These are phyloP conservation scores for Polypterus bichir DNA, from an alignment of 2,113 vertebrate species.

Conservation along the genomic window DNA sequence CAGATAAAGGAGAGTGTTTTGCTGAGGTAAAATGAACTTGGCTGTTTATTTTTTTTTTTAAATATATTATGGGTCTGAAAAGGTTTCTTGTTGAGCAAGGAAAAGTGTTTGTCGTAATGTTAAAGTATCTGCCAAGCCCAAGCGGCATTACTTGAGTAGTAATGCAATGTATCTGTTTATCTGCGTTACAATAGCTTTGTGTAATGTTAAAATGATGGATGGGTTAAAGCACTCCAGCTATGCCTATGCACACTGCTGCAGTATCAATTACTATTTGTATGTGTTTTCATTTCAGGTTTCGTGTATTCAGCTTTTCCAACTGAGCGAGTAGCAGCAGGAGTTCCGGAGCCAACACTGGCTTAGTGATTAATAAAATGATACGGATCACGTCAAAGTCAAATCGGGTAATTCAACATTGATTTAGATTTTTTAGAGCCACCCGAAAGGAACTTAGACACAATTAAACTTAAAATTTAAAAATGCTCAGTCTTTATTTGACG, in stretches of 20 bases:
- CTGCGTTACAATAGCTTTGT: conserved; percentile 5
- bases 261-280: conserved; percentile 5
- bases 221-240: neutral
- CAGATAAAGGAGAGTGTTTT: neutral
- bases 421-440: neutral
- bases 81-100: neutral
- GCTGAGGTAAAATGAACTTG: neutral
- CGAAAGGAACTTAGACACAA: neutral
- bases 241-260: conserved; percentile 2
- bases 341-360: neutral
- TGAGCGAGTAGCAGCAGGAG: conserved; percentile 6
- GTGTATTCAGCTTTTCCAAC: conserved; percentile 6
- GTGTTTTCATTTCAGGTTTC: conserved; percentile 7
- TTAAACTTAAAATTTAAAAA: conserved; percentile 5
- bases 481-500: neutral
- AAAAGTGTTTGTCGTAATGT: neutral
- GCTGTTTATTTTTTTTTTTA: neutral
- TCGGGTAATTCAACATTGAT: conserved; percentile 5
- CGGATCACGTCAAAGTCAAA: conserved; percentile 3
- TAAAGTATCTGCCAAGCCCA: neutral
- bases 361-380: conserved; percentile 7
- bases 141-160: neutral
- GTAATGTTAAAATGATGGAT: conserved; percentile 6
- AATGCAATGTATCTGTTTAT: conserved; percentile 6
- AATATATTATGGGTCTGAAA: neutral